Evolutionary conservation across 2,888 invertebrate genomes (phyloP), one percentile per base, ranked within the genome.

Genomic region (Andrena minutula): DNA sequence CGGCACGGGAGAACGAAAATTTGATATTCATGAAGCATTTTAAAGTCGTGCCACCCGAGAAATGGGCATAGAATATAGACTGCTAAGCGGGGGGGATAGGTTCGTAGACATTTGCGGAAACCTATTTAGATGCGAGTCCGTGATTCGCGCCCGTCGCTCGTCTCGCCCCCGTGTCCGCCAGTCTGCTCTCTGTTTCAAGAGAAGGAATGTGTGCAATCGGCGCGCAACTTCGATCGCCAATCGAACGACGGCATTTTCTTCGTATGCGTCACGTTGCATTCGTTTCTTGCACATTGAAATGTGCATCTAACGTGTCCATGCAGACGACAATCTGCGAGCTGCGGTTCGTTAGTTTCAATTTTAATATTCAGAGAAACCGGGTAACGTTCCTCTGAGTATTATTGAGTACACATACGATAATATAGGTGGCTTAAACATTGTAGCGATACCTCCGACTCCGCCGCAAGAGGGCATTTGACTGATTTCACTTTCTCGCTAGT

Each of bases 11-110:
- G 87, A 86, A 82, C 69, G 86, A 88, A 90, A 88, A 90, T 90
- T 90, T 90, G 88, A 90, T 89, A 90, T 91, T 90, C 91, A 91
- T 90, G 90, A 89, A 89, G 89, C 89, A 90, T 91, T 91, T 91
- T 91, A 89, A 88, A 91, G 87, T 89, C 89, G 85, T 86, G 87
- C 85, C 86, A 75, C 77, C 75, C 72, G 82, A 79, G 85, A 83
- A 84, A 86, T 88, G 81, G 83, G 76, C 85, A 88, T 70, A 77
- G 79, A 86, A 77, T 82, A 61, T 88, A 85, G 81, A 81, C 76
- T 81, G 83, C 83, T 86, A 87, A 85, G 79, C 70, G 51, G 75
- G 75, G 76, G 74, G 75, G 77, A 74, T 80, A 84, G 82, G 85
- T 74, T 82, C 83, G 86, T 85, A 84, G 84, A 86, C 84, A 88